Evolutionary conservation across 2,113 vertebrate species (phyloP), one percentile per base, ranked within the genome.

Genomic region (Pluvialis apricaria): DNA sequence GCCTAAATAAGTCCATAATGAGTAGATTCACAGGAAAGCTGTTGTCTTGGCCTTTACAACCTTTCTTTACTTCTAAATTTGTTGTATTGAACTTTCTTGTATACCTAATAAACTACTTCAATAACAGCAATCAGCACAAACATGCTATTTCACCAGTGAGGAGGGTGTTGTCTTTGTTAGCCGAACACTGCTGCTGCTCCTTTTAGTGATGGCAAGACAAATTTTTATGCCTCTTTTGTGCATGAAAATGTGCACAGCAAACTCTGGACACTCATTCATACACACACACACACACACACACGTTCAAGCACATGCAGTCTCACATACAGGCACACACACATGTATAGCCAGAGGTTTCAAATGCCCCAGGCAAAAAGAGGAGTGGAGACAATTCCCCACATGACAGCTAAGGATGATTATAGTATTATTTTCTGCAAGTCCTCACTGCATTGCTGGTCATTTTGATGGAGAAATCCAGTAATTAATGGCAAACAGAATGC

Each of bases 1-100:
- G 47, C 65, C 26, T 94, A 97, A 94, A 94, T 96, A 73, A 96
- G 47, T 88, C 40, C 79, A 87, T 95, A 96, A 97, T 96, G 87
- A 97, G 70, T 45, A 40, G 32, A 84, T 64, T 93, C 95, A 95
- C 60, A 95, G 17, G 28, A 58, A 75, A 93, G 86, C 52, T 90
- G 72, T 83, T 96, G 61, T 88, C 61, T 92, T 90, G 95, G 81
- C 94, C 94, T 97, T 97, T 92, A 75, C 36, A 92, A 86, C 51
- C 68, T 94, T 96, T 83, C 58, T 58, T 90, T 93, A 58, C 51
- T 13, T 85, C 40, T 77, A 58, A 71, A 79, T 76, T 90, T 90
- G 42, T 87, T 91, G n/a, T 70, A 70, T 61, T 92, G 78, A 62
- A 77, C 78, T 87, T 94, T 62, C 66, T 57, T 70, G n/a, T 97